Percentiles rank a stretch among this genome's conserved stretches.
These are phyloP conservation scores for Oikopleura albicans DNA, from an alignment of 23 tunicate genomes.

Conservation along the genomic window DNA sequence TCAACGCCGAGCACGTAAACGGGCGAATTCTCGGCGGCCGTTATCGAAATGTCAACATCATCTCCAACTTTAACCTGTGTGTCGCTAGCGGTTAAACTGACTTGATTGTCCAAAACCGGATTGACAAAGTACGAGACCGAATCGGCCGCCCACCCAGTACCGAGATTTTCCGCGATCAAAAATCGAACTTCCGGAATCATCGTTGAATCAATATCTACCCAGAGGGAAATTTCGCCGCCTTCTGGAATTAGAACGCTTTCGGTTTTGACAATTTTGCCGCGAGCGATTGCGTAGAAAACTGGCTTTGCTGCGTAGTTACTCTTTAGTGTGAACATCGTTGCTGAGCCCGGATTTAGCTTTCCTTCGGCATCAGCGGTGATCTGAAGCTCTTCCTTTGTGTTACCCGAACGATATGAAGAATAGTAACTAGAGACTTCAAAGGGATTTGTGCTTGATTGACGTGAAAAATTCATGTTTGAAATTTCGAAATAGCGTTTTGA, in stretches of 20 bases:
- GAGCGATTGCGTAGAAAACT: not conserved
- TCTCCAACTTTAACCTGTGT: not conserved
- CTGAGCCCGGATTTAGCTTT: not conserved
- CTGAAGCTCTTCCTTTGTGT: not conserved
- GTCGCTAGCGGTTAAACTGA: not conserved
- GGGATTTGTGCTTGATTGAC: too few relatives aligned
- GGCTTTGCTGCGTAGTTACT: not conserved
- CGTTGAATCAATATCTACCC: not conserved
- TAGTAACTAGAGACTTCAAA: too few relatives aligned
- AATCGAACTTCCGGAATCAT: constrained; percentile 12
- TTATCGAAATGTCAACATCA: not conserved
- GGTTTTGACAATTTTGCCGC: not conserved
- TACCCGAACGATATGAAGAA: too few relatives aligned
- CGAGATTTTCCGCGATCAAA: not conserved
- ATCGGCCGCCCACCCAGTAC: not conserved
- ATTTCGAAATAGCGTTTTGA: too few relatives aligned
- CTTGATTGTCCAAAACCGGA: not conserved
- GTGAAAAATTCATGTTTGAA: too few relatives aligned
- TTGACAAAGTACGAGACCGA: not conserved
- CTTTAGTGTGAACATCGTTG: not conserved
- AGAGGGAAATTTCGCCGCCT: not conserved
- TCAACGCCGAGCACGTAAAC: constrained; percentile 8
- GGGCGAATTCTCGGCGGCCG: not conserved
- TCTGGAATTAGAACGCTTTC: not conserved
- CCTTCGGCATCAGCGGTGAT: not conserved